Conservation (phyloP, 2,113 vertebrate genomes). For the Rhinopithecus roxellana region DNA sequence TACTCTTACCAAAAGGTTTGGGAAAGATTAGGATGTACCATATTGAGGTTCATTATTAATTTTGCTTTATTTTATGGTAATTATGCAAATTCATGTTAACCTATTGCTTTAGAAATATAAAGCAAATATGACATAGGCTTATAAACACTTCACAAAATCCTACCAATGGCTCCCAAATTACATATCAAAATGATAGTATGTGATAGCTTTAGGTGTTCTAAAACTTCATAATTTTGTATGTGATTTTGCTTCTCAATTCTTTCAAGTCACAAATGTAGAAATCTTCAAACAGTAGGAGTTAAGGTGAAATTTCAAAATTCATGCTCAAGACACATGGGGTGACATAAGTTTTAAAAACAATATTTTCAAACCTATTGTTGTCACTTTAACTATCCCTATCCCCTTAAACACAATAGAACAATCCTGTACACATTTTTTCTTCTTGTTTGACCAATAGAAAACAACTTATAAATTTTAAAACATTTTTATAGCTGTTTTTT, state of each 20-base stretch:
- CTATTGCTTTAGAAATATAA: not conserved
- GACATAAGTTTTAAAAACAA: not conserved
- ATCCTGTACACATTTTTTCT: not conserved
- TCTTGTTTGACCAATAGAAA: not conserved
- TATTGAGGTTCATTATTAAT: not conserved
- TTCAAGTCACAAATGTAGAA: not conserved
- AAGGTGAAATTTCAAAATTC: slow-evolving; percentile 28
- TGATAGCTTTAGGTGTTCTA: not conserved
- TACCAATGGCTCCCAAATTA: not conserved
- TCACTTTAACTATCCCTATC: not conserved
- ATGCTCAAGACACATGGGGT: not conserved
- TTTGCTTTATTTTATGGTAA: slow-evolving; percentile 8
- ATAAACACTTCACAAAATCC: not conserved
- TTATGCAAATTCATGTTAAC: not conserved
- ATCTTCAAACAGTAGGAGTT: not conserved
- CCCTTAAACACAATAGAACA: not conserved
- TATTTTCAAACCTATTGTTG: not conserved
- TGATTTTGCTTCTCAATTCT: not conserved
- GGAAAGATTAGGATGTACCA: not conserved
- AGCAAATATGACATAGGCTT: not conserved
- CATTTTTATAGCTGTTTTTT: not conserved
- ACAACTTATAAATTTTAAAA: not conserved
- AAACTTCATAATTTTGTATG: not conserved
- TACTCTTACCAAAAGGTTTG: not conserved
- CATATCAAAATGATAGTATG: not conserved